Evolutionary conservation across 1,140 invertebrate species (phyloP), one percentile per base, ranked within the genome.

Genomic region (Dendroctonus valens): DNA sequence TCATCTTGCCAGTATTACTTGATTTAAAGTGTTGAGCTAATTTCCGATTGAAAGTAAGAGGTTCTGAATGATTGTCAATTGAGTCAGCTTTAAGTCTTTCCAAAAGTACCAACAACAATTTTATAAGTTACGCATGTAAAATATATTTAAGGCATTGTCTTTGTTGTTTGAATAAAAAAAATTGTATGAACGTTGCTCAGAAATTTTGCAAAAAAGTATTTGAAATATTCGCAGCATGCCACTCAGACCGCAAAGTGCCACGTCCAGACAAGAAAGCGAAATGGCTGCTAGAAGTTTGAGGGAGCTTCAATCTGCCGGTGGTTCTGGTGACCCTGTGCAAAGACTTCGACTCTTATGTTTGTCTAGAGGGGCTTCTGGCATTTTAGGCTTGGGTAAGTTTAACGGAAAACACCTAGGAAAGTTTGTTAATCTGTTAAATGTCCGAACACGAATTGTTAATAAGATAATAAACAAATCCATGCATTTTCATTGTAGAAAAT

Each of bases 261-360:
- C 85, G 59, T 88, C 89, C 12, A 82, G 89, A 26, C 87, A 90
- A 76, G 91, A 96, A 77, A 84, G 85, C 41, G 91, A 94, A 77
- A 85, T 97, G 84, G 89, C 91, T 69, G 85, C 87, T 74, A 91
- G 89, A 57, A 77, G 77, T 64, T 67, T 72, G 44, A 69, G 76
- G 41, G 72, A 76, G 65, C 85, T 79, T 55, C 82, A 87, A 69
- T 83, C 83, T 63, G 68, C 81, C 68, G 81, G 84, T 38, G 77
- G 73, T 42, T 80, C 84, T 15, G 89, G 84, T 51, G 93, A 97
- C 80, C 87, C 91, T 5, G 80, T 96, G 52, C 93, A 97, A 79
- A 90, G 89, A 75, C 76, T 98, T 60, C 84, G 94, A 51, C 79
- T 94, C 50, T 80, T 94, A 26, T 96, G 94, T 80, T 78, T 98